These are phyloP conservation scores for Ectropis grisescens DNA, from an alignment of 1,140 invertebrate genomes.

Conservation along the genomic window DNA sequence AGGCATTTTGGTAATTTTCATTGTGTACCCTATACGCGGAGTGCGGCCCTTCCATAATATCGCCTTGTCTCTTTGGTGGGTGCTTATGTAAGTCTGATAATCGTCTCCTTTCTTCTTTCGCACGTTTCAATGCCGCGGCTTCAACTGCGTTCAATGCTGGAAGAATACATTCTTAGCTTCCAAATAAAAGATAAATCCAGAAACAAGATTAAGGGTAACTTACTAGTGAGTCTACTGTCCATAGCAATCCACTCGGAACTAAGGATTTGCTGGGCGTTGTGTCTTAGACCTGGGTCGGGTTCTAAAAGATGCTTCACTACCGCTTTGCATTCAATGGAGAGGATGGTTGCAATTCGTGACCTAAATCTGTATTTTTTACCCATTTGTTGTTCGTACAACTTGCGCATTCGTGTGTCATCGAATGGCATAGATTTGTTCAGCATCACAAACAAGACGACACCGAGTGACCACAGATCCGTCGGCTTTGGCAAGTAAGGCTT, in stretches of 20 bases:
- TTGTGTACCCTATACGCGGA: conserved; percentile 36
- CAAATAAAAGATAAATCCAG: neutral
- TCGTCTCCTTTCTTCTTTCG: conserved; percentile 43
- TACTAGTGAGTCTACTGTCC: conserved; percentile 59
- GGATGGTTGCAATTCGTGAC: conserved; percentile 64
- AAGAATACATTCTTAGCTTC: too few species aligned
- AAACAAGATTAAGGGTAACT: conserved; percentile 9
- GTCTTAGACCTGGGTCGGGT: conserved; percentile 67
- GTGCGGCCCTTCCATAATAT: conserved; percentile 36
- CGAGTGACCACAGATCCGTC: conserved; percentile 79
- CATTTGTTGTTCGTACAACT: conserved; percentile 75
- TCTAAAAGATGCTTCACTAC: conserved; percentile 74
- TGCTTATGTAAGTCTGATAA: conserved; percentile 32
- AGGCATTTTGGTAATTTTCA: too few species aligned
- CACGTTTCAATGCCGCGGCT: conserved; percentile 48
- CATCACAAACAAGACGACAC: conserved; percentile 79
- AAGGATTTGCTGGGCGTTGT: conserved; percentile 39
- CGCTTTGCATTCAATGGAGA: conserved; percentile 70
- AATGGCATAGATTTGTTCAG: conserved; percentile 87
- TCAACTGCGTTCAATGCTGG: conserved; percentile 57
- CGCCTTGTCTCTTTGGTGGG: conserved; percentile 37
- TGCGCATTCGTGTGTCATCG: conserved; percentile 80
- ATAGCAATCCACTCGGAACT: conserved; percentile 63
- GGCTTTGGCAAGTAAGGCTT: conserved; percentile 75
- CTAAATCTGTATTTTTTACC: conserved; percentile 77